These are phyloP conservation scores for Oplegnathus fasciatus DNA, from an alignment of 2,113 vertebrate genomes.

Conservation along the genomic window DNA sequence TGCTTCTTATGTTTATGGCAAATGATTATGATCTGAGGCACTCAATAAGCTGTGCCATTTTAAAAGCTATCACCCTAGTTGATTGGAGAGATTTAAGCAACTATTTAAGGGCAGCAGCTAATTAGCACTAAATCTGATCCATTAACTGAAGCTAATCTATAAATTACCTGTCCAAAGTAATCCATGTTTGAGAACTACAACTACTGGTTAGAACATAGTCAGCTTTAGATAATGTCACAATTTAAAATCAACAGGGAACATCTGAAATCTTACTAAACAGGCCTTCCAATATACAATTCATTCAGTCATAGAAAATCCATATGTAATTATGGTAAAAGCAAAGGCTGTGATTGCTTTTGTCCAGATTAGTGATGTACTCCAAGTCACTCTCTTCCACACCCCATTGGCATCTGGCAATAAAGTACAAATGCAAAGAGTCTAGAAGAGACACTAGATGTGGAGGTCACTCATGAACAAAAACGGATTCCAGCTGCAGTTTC, in stretches of 20 bases:
- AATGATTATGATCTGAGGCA: slow-evolving; percentile 33
- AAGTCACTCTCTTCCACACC: slow-evolving; percentile 23
- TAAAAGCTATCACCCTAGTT: slow-evolving; percentile 48
- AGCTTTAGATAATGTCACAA: slow-evolving; percentile 50
- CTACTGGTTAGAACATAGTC: neutral
- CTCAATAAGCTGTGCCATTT: slow-evolving; percentile 45
- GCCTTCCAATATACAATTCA: slow-evolving; percentile 42
- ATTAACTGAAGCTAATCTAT: slow-evolving; percentile 69
- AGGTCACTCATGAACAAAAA: slow-evolving; percentile 7
- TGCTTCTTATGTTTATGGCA: slow-evolving; percentile 27
- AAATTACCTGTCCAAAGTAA: slow-evolving; percentile 70
- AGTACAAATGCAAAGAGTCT: slow-evolving; percentile 16
- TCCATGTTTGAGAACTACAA: slow-evolving; percentile 36
- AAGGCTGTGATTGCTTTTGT: slow-evolving; percentile 52
- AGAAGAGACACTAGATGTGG: neutral
- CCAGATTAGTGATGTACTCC: slow-evolving; percentile 41
- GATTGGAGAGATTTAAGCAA: slow-evolving; percentile 68
- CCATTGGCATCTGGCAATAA: slow-evolving; percentile 32
- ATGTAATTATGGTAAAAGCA: slow-evolving; percentile 74
- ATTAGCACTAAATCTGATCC: slow-evolving; percentile 72
- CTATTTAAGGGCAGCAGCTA: slow-evolving; percentile 66
- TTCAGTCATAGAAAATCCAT: slow-evolving; percentile 75
- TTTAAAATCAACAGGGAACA: slow-evolving; percentile 34
- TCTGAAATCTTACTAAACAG: slow-evolving; percentile 33
- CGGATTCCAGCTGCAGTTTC: neutral